phyloP scores from a whole-genome alignment of 1,140 invertebrate species.

The Watersipora subatra region DNA sequence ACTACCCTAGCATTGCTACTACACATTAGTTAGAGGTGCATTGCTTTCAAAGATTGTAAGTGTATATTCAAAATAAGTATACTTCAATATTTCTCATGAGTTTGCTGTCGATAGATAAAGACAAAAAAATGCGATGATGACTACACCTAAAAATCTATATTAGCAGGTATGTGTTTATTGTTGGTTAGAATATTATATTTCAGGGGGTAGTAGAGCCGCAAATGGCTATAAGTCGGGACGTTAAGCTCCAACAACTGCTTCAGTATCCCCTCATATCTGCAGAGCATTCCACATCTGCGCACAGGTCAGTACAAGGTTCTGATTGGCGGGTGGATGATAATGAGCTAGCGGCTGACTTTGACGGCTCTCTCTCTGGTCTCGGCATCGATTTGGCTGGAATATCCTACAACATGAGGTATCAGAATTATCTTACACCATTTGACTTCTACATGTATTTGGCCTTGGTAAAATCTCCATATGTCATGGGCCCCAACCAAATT shows the following conservation, averaged over 20 bases:
- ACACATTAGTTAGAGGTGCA: too few species aligned
- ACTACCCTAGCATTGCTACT: too few species aligned
- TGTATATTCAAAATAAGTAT: too few species aligned
- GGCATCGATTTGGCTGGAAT: constrained; percentile 56
- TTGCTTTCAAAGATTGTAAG: too few species aligned
- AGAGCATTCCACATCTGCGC: background rate
- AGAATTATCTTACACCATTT: background rate
- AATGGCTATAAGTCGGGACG: background rate
- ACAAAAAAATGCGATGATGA: too few species aligned
- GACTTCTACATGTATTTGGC: background rate
- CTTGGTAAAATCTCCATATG: background rate
- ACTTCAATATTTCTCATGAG: too few species aligned
- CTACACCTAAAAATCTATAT: too few species aligned
- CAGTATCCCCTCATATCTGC: background rate
- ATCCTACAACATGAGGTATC: constrained; percentile 61
- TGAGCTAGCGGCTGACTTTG: constrained; percentile 59
- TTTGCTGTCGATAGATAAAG: too few species aligned
- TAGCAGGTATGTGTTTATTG: too few species aligned
- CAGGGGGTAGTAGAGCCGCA: too few species aligned
- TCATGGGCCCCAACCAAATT: background rate
- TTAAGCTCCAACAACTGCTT: background rate
- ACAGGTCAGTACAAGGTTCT: background rate
- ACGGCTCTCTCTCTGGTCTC: constrained; percentile 59
- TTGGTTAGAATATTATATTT: too few species aligned
- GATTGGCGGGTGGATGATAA: constrained; percentile 44